A percentile compares a stretch with the other conserved stretches of the same genome.
Evolutionary conservation across 1,140 invertebrate genomes (phyloP).

Genomic region (Neodiprion fabricii): DNA sequence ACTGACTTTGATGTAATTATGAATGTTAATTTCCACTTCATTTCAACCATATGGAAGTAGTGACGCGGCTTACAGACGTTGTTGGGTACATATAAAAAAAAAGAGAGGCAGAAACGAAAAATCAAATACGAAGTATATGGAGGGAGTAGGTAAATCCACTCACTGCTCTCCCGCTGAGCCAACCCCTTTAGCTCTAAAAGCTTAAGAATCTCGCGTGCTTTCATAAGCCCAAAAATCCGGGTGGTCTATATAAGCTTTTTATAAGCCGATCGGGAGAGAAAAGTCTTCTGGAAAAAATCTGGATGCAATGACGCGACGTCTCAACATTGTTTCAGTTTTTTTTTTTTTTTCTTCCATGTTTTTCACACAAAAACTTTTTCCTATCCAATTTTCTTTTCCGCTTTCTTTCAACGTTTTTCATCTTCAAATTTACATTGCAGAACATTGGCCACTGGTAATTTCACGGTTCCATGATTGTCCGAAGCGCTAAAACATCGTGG

Average conservation of each 20-base stretch:
- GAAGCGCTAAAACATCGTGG: not conserved
- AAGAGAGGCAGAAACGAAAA: not conserved
- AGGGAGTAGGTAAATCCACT: not conserved
- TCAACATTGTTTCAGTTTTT: not conserved
- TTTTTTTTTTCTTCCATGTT: not conserved
- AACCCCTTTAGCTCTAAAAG: conserved; percentile 5
- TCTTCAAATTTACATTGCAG: not conserved
- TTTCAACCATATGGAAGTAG: not conserved
- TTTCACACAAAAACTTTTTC: not conserved
- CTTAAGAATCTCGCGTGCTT: conserved; percentile 11
- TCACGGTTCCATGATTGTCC: not conserved
- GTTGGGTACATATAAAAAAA: not conserved
- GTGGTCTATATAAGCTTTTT: conserved; percentile 6
- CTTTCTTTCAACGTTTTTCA: not conserved
- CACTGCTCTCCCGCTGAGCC: not conserved
- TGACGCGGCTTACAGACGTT: not conserved
- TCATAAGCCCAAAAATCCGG: conserved; percentile 3
- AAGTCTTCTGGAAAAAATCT: not conserved
- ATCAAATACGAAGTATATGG: not conserved
- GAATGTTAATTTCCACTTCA: too few species aligned
- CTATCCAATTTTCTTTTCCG: not conserved
- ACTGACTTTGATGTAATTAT: too few species aligned
- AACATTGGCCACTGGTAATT: not conserved
- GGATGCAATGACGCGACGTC: not conserved
- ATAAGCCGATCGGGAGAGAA: conserved; percentile 7